A percentile compares a stretch with the other conserved stretches of the same genome.
phyloP scores from a whole-genome alignment of 2,888 invertebrate species.

The Ephialtes manifestator region DNA sequence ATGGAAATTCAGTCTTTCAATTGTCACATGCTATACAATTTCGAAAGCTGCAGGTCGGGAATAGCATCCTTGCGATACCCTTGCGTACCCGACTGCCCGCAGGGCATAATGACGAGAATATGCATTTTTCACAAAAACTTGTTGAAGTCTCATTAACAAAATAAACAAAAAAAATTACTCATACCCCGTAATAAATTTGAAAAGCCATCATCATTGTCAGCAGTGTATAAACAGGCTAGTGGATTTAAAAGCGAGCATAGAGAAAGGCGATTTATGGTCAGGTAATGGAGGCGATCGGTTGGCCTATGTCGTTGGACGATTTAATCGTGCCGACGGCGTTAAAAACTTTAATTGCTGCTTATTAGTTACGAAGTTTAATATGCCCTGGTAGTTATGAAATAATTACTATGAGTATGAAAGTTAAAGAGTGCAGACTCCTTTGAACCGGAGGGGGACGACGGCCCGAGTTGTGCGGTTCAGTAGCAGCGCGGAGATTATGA shows the following conservation, averaged over 20 bases:
- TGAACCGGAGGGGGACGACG: not conserved
- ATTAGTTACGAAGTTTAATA: constrained; percentile 13
- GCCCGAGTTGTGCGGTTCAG: constrained; percentile 2
- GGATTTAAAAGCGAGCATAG: not conserved
- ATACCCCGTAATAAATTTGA: not conserved
- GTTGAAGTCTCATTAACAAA: not conserved
- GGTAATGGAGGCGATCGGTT: not conserved
- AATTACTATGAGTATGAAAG: constrained; percentile 40
- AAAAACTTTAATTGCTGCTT: constrained; percentile 49
- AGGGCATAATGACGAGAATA: too few relatives aligned
- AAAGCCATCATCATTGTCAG: not conserved
- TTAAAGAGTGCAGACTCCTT: not conserved
- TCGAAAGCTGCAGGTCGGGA: too few relatives aligned
- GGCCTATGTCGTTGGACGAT: constrained; percentile 3
- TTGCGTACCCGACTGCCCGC: too few relatives aligned
- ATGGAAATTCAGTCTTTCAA: too few relatives aligned
- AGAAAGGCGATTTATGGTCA: constrained; percentile 2
- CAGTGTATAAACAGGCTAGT: not conserved
- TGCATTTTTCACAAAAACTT: too few relatives aligned
- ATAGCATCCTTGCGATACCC: too few relatives aligned
- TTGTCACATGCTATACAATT: too few relatives aligned
- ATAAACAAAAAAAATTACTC: not conserved
- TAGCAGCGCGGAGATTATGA: constrained; percentile 53
- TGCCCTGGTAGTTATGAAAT: constrained; percentile 36
- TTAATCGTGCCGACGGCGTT: not conserved